Conservation (phyloP, 2,113 vertebrate species). For the Pitta sordida region DNA sequence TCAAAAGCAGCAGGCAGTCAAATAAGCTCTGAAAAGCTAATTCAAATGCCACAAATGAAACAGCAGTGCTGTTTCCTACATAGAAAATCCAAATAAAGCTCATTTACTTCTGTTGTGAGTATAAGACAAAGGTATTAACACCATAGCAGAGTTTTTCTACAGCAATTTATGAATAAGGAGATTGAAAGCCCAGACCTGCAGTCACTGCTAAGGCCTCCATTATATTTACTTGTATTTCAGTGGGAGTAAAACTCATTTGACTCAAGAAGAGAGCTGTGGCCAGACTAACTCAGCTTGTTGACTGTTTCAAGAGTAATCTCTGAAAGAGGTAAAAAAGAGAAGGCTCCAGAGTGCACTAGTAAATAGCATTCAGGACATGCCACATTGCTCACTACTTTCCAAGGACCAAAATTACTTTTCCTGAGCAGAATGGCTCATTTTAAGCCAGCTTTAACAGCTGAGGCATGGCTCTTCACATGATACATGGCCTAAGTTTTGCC, state of each 20-base stretch:
- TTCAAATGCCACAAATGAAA: conserved; percentile 54
- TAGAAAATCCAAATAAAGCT: conserved; percentile 31
- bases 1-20: conserved; percentile 58
- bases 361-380: neutral
- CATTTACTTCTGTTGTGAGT: conserved; percentile 6
- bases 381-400: neutral
- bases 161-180: neutral
- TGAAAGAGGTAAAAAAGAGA: neutral
- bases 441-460: neutral
- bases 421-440: neutral
- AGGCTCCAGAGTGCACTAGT: neutral
- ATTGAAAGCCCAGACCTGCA: neutral
- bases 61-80: conserved; percentile 8
- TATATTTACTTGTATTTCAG: neutral
- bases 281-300: neutral
- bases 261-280: neutral
- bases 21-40: conserved; percentile 56
- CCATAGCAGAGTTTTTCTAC: neutral
- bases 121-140: neutral
- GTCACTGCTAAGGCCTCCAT: neutral
- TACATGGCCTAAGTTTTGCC: neutral
- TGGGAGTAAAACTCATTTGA: neutral
- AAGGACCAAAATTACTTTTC: neutral
- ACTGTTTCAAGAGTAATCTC: neutral
- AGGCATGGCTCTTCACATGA: neutral